Conservation (phyloP, 2,888 invertebrate genomes). For the Melanophora roralis region DNA sequence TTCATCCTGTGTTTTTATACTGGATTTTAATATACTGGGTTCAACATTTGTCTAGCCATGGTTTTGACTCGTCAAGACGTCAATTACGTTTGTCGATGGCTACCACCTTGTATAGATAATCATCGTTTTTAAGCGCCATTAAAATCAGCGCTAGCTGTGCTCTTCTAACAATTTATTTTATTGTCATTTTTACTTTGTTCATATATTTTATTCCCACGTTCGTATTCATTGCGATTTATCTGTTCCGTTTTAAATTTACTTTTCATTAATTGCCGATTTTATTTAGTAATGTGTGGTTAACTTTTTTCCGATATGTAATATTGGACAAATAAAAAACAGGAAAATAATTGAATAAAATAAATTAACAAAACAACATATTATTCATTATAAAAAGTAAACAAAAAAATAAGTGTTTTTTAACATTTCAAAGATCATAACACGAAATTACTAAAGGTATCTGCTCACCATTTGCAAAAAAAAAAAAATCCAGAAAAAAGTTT, state of each 20-base stretch:
- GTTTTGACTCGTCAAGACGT: too few relatives aligned
- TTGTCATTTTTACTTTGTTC: conserved; percentile 4
- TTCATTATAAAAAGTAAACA: neutral
- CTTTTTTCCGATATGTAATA: conserved; percentile 53
- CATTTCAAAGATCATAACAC: conserved; percentile 12
- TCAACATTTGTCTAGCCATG: too few relatives aligned
- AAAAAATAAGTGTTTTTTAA: conserved; percentile 3
- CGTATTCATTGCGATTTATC: conserved; percentile 29
- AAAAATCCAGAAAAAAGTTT: conserved; percentile 4
- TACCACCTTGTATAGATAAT: too few relatives aligned
- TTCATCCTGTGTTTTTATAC: too few relatives aligned
- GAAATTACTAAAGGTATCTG: neutral
- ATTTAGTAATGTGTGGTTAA: conserved; percentile 39
- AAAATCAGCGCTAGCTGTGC: neutral
- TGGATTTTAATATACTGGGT: too few relatives aligned
- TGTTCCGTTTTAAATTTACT: conserved; percentile 32
- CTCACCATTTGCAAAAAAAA: conserved; percentile 13
- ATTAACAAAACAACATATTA: conserved; percentile 16
- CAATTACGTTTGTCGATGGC: too few relatives aligned
- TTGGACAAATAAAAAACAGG: conserved; percentile 29
- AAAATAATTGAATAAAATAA: conserved; percentile 37
- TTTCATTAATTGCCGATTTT: conserved; percentile 44
- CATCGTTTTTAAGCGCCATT: conserved; percentile 43
- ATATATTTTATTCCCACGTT: conserved; percentile 12
- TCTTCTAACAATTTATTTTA: neutral